Evolutionary conservation across 2,797 vertebrate genomes (phyloP), one percentile per base, ranked within the genome.

Genomic region (Margarornis squamiger): DNA sequence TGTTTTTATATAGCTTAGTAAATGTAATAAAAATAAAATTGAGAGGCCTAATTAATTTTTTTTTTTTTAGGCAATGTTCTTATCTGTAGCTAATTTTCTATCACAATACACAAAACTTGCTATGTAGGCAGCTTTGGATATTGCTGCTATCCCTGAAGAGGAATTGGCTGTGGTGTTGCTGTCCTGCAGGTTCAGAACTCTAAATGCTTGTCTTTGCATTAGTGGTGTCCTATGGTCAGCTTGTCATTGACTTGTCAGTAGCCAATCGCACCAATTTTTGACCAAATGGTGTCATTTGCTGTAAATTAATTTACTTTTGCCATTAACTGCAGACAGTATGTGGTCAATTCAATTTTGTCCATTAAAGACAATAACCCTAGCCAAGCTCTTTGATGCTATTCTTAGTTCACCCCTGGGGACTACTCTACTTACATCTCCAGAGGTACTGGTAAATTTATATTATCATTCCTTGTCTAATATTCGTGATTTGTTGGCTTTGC

Each of bases 301-400:
- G 52, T 95, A 91, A 92, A 92, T 96, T 92, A 96, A 95, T 96
- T 96, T 92, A 86, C 68, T 92, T 96, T 96, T 94, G 68, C 88
- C 92, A 92, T 97, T 97, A 96, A 92, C 71, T 90, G 88, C 84
- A 84, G 72, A 66, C 81, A 87, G 77, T 84, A 73, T 41, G 39
- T 41, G 87, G 71, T 95, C 94, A 95, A 65, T 96, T 76, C 80
- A 90, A 84, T 96, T 96, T 97, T 96, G 68, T 87, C 91, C 93
- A 95, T 95, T 96, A 97, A 95, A 96, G 92, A 96, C 88, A 95
- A 95, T 96, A 96, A 91, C 84, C 58, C 21, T 46, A 83, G 73
- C 85, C 85, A 94, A 95, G 77, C 76, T 97, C 83, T 95, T 85
- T 86, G 77, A 70, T 88, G 58, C 48, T 95, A 73, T 89, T 96